Evolutionary conservation across 2,113 vertebrate species (phyloP), one percentile per base, ranked within the genome.

Genomic region (Ophthalmolycus amberensis): DNA sequence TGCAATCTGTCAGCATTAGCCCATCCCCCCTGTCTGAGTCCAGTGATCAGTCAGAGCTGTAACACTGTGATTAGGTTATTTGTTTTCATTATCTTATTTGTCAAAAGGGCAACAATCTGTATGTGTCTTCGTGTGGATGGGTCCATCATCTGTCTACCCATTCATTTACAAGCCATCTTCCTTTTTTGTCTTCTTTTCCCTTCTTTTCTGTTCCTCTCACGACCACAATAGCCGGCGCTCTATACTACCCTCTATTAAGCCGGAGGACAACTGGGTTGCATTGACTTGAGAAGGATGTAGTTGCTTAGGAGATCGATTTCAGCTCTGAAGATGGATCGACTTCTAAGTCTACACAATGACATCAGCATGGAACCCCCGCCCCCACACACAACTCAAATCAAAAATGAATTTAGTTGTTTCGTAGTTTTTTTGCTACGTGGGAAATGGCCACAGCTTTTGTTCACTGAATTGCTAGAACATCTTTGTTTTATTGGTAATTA

Each of bases 401-500:
- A 78, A 56, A 71, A 78, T 48, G 32, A 66, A 38, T 67, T 34
- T 15, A 34, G 59, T 72, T 69, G 58, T 66, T 58, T 72, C 4
- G 10, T 65, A 6, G n/a, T 52, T 52, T 14, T 40, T 83, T 79
- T 42, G 32, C 22, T 22, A 34, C 0, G 1, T 27, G 18, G 38
- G 46, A 87, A 75, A 64, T 20, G 10, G 56, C 78, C 44, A 10
- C 65, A 79, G 67, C 67, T 73, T 82, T 77, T 81, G 62, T 59
- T 80, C 74, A 62, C 32, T 54, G 65, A 62, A 70, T 56, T 71
- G 71, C 72, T 42, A 22, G 16, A 79, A 85, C 80, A 72, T 64
- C n/a, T 87, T 50, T 56, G 67, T 75, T 87, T 86, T 82, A 86
- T 84, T 76, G 80, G 80, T 80, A 80, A 85, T 85, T 88, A 85